phyloP scores from a whole-genome alignment of 1,140 invertebrate species.

The Amphibalanus amphitrite region DNA sequence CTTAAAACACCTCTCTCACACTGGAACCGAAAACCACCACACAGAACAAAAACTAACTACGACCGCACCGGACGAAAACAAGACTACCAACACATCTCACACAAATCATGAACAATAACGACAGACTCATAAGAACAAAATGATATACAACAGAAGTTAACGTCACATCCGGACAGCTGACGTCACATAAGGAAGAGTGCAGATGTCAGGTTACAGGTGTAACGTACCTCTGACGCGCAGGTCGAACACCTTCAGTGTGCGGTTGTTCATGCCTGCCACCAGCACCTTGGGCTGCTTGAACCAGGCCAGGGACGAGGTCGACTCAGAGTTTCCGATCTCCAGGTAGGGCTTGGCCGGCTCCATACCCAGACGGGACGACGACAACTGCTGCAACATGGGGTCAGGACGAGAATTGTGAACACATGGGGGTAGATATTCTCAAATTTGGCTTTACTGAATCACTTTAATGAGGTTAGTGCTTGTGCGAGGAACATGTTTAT shows the following conservation, averaged over 20 bases:
- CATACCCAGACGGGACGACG: not conserved
- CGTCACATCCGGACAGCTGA: too few relatives aligned
- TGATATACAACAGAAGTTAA: too few relatives aligned
- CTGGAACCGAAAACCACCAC: too few relatives aligned
- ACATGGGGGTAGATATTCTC: not conserved
- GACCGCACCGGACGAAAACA: too few relatives aligned
- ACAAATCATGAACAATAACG: too few relatives aligned
- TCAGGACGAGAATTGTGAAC: not conserved
- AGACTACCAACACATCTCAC: too few relatives aligned
- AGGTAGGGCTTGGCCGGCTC: not conserved
- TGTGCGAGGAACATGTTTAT: too few relatives aligned
- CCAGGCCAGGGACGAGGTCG: not conserved
- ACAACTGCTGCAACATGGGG: not conserved
- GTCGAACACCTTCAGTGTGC: not conserved
- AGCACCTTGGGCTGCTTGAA: not conserved
- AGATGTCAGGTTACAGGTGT: not conserved
- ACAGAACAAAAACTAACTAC: too few relatives aligned
- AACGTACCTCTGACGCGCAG: not conserved
- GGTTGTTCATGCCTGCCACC: not conserved
- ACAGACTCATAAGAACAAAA: too few relatives aligned
- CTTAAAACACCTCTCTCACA: too few relatives aligned
- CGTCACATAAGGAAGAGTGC: too few relatives aligned
- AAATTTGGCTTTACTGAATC: not conserved
- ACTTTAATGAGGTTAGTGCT: too few relatives aligned
- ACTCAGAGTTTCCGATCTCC: not conserved